phyloP scores from a whole-genome alignment of 92 coral and sea anemone genomes.

The Epizoanthus fatuus region DNA sequence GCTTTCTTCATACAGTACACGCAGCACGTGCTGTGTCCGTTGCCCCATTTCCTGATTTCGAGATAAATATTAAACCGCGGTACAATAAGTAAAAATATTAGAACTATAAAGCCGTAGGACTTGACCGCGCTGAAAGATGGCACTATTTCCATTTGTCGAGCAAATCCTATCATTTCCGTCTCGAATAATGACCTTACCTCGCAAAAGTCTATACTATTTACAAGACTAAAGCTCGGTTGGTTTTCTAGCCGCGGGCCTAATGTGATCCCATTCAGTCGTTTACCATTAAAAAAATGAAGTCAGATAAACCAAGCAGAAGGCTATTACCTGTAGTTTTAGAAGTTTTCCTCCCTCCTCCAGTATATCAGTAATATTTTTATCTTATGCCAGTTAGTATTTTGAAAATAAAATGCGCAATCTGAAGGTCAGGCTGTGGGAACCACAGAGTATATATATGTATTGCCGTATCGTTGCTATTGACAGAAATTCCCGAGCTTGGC shows the following conservation, averaged over 20 bases:
- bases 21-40: constrained; percentile 7
- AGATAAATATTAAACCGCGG: neutral
- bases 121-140: constrained; percentile 20
- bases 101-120: neutral
- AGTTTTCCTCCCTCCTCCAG: neutral
- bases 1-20: neutral
- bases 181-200: neutral
- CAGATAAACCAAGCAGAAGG: too few species aligned
- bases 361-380: neutral
- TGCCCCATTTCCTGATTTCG: neutral
- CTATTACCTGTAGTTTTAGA: neutral
- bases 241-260: constrained; percentile 13
- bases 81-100: neutral
- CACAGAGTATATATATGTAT: neutral
- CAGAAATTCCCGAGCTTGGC: neutral
- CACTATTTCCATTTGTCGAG: neutral
- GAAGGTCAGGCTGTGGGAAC: too few species aligned
- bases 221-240: neutral
- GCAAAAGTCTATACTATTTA: neutral
- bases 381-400: neutral
- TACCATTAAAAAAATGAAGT: too few species aligned
- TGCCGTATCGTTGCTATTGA: neutral
- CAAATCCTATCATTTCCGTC: constrained; percentile 27
- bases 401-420: neutral
- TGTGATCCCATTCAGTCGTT: too few species aligned